These are phyloP conservation scores for Ennomos fuscantarius DNA, from an alignment of 2,888 invertebrate genomes.

Conservation along the genomic window DNA sequence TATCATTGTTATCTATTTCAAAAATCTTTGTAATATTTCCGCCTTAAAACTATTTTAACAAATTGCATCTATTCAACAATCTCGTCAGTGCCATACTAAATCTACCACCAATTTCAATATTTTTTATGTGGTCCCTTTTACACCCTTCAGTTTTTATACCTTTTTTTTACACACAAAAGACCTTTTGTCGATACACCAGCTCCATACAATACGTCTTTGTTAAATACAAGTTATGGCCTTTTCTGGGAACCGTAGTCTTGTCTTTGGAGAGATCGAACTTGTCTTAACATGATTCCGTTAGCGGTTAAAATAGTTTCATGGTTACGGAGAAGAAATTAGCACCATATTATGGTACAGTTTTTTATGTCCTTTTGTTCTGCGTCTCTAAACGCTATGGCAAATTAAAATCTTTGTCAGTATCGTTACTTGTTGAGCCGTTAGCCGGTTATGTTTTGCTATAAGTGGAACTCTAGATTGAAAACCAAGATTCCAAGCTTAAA, in stretches of 20 bases:
- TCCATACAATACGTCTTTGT: constrained; percentile 35
- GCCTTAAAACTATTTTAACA: constrained; percentile 13
- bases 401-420: too few relatives aligned
- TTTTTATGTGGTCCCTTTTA: constrained; percentile 27
- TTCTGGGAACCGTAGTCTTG: constrained; percentile 19
- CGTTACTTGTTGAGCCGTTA: too few relatives aligned
- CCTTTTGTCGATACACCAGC: constrained; percentile 27
- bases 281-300: constrained; percentile 33
- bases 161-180: constrained; percentile 23
- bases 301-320: constrained; percentile 21
- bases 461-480: too few relatives aligned
- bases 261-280: constrained; percentile 30
- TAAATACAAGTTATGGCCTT: constrained; percentile 25
- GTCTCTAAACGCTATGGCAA: too few relatives aligned
- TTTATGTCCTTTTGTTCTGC: constrained; percentile 8
- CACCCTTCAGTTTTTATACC: constrained; percentile 15
- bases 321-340: constrained; percentile 18
- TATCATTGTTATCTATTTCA: not conserved
- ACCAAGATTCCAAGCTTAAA: too few relatives aligned
- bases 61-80: constrained; percentile 21
- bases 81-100: constrained; percentile 21
- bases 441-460: too few relatives aligned
- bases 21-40: constrained; percentile 3
- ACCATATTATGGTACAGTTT: constrained; percentile 4
- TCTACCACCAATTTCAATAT: constrained; percentile 20